phyloP scores from a whole-genome alignment of 1,140 invertebrate species.

The Scaptomyza montana region DNA sequence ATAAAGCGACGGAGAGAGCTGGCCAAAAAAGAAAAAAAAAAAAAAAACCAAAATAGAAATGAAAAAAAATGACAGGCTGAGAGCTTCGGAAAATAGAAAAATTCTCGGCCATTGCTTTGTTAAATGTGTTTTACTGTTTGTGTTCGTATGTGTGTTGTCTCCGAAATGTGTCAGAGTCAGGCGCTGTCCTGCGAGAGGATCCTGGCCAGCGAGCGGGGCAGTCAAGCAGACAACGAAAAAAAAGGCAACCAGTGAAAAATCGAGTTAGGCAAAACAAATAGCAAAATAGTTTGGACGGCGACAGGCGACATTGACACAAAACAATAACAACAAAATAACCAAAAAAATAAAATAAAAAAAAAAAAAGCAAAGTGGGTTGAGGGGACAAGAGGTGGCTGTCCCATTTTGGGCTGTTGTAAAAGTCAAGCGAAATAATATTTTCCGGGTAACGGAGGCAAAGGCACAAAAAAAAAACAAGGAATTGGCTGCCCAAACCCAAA shows the following conservation, averaged over 20 bases:
- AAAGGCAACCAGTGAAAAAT: slow-evolving; percentile 79
- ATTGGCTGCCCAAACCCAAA: slow-evolving; percentile 39
- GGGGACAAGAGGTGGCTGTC: background rate
- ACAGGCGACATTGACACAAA: slow-evolving; percentile 65
- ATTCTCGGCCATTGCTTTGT: slow-evolving; percentile 60
- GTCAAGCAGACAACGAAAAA: slow-evolving; percentile 57
- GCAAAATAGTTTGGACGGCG: slow-evolving; percentile 77
- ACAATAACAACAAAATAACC: slow-evolving; percentile 46
- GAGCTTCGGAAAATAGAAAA: slow-evolving; percentile 62
- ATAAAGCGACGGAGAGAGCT: slow-evolving; percentile 21
- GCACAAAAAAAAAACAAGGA: slow-evolving; percentile 5
- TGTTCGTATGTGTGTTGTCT: slow-evolving; percentile 54
- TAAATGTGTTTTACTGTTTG: slow-evolving; percentile 68
- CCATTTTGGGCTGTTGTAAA: slow-evolving; percentile 70
- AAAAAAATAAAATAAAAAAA: slow-evolving; percentile 71
- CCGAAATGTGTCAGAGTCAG: slow-evolving; percentile 74
- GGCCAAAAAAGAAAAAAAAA: background rate
- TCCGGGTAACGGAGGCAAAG: slow-evolving; percentile 68
- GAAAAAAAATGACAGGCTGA: slow-evolving; percentile 33
- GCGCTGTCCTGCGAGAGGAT: slow-evolving; percentile 10
- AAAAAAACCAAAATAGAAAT: background rate
- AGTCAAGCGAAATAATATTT: slow-evolving; percentile 82
- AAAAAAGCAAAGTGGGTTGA: slow-evolving; percentile 28
- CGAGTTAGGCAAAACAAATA: slow-evolving; percentile 81
- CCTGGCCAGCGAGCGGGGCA: slow-evolving; percentile 39